phyloP scores from a whole-genome alignment of 2,797 vertebrate genomes.

The Vireo griseus region DNA sequence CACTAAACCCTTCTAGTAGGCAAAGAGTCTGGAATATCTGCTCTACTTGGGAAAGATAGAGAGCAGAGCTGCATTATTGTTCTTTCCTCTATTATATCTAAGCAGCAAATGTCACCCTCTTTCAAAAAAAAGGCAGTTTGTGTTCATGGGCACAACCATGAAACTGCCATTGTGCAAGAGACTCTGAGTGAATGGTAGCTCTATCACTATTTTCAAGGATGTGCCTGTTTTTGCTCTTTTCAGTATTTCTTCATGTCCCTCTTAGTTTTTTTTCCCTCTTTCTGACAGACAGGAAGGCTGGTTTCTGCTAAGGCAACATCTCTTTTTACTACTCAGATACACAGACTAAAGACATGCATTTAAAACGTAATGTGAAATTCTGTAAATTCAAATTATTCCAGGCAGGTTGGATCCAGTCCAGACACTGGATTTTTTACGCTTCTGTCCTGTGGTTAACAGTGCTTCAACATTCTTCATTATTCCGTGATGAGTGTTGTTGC shows the following conservation, averaged over 20 bases:
- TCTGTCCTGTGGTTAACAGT: background rate
- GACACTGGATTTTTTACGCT: background rate
- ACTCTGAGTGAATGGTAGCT: background rate
- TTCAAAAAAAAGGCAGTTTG: background rate
- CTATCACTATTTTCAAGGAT: background rate
- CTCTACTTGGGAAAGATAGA: background rate
- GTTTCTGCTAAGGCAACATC: background rate
- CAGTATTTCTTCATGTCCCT: background rate
- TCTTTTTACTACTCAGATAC: background rate
- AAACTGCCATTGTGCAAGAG: background rate
- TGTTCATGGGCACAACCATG: background rate
- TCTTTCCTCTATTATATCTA: background rate
- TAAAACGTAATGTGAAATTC: slow-evolving; percentile 21
- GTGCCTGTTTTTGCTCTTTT: background rate
- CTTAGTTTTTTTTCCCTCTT: background rate
- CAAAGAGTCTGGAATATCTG: background rate
- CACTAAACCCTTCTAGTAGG: background rate
- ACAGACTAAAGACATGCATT: background rate
- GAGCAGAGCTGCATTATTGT: accelerated
- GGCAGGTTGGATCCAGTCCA: slow-evolving; percentile 23
- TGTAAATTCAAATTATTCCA: slow-evolving; percentile 29
- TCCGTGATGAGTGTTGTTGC: background rate
- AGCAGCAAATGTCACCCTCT: background rate
- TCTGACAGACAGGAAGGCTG: background rate
- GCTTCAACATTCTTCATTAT: background rate